These are phyloP conservation scores for Ancistrus triradiatus DNA, from an alignment of 2,113 vertebrate species.

Conservation along the genomic window DNA sequence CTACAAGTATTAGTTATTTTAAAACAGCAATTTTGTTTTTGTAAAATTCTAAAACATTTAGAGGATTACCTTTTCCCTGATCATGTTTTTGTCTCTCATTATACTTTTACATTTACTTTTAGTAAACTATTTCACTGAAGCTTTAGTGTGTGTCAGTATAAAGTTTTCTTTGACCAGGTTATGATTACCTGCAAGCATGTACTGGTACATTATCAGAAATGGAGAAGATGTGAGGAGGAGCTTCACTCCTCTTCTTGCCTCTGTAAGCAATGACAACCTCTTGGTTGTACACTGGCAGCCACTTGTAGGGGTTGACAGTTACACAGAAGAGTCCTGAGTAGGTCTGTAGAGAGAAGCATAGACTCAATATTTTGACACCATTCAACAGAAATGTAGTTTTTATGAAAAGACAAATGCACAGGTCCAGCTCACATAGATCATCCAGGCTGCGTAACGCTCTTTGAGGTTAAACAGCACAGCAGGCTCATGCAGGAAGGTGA, in stretches of 20 bases:
- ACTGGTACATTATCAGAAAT: conserved; percentile 91
- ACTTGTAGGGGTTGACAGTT: conserved; percentile 88
- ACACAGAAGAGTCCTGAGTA: conserved; percentile 71
- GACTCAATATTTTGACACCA: background rate
- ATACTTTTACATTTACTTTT: too few species aligned
- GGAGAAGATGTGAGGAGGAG: conserved; percentile 90
- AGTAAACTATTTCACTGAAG: too few species aligned
- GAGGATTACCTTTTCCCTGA: too few species aligned
- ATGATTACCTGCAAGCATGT: conserved; percentile 81
- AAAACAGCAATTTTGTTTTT: too few species aligned
- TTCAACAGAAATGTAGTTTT: background rate
- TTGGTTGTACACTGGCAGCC: conserved; percentile 83
- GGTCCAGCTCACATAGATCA: conserved; percentile 74
- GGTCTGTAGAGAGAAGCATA: conserved; percentile 51
- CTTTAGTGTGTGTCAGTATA: background rate
- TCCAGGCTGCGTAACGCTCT: conserved; percentile 77
- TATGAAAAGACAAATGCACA: background rate
- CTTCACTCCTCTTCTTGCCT: conserved; percentile 87
- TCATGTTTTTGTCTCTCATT: too few species aligned
- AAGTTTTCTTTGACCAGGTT: conserved; percentile 44
- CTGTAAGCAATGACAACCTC: conserved; percentile 83
- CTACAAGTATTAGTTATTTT: too few species aligned
- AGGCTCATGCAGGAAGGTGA: conserved; percentile 77
- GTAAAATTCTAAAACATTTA: too few species aligned
- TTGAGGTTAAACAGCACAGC: conserved; percentile 79